Base-by-base conservation (phyloP, 2,888 invertebrate genomes). In the Amphipoea oculea region DNA sequence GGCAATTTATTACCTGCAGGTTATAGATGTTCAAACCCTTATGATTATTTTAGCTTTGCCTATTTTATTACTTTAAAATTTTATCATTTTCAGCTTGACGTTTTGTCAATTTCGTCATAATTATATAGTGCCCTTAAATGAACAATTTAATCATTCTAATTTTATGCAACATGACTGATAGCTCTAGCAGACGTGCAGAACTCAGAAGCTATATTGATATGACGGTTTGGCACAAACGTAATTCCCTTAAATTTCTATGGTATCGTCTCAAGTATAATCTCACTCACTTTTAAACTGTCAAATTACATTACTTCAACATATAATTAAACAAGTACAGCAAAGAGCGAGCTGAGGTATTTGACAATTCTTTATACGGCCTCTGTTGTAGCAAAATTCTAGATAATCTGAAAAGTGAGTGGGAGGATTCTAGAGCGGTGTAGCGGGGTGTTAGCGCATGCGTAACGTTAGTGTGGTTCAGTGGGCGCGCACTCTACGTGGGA, bases 401-500 rank as follows among this genome's bases (percentile, higher is more conserved):
- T 5, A 48, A 62, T 62, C 1, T 23, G 17, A 40, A 60, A 84
- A 73, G 73, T 71, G 72, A 80, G 86, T 91, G 90, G 90, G 91
- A 90, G 89, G 89, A 89, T 91, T 88, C 65, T 66, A 54, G 86
- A 87, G 84, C 74, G 82, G 75, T 75, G 79, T 83, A 79, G 87
- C 78, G 83, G 79, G 83, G 79, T 82, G 84, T 82, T 79, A 84
- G 88, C 98, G 98, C 98, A 98, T 97, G 96, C 96, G 94, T 96
- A 95, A 95, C 94, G 86, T 89, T 95, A 95, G 95, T 95, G 86
- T 94, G 94, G 96, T 96, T 92, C 95, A 96, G 97, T 97, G 96
- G 96, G 96, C 92, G 96, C 96, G 91, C 96, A 96, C 96, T 98
- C 98, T 77, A 99, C 99, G 94, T 99, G 99, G 99, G 99, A 99